Evolutionary conservation across 2,888 invertebrate species (phyloP).

Genomic region (Ophion slaviceki): DNA sequence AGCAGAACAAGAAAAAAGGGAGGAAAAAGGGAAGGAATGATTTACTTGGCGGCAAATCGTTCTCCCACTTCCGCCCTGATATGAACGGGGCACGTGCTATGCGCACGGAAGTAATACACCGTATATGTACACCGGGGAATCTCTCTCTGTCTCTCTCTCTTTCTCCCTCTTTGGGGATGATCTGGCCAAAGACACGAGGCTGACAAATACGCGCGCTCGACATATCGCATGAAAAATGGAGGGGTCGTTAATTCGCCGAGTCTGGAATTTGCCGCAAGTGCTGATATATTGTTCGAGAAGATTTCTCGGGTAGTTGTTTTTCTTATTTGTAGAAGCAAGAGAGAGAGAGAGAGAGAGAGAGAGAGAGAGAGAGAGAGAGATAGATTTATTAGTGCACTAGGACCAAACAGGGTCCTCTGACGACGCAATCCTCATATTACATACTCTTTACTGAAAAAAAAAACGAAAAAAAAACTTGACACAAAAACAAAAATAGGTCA

Average conservation of each 20-base stretch:
- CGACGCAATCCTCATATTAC: too few relatives aligned
- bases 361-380: too few relatives aligned
- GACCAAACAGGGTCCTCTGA: too few relatives aligned
- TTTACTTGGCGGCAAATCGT: conserved; percentile 67
- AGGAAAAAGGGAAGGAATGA: conserved; percentile 50
- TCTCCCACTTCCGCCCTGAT: conserved; percentile 63
- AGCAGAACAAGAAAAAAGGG: conserved; percentile 20
- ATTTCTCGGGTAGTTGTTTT: not conserved
- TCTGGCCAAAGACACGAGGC: too few relatives aligned
- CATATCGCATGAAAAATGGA: not conserved
- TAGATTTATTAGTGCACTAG: too few relatives aligned
- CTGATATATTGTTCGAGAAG: conserved; percentile 10
- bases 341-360: too few relatives aligned
- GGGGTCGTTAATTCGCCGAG: not conserved
- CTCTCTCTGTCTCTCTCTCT: not conserved
- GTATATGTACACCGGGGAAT: conserved; percentile 4
- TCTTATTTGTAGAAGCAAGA: not conserved
- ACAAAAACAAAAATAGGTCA: too few relatives aligned
- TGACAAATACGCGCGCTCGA: too few relatives aligned
- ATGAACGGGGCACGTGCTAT: conserved; percentile 54
- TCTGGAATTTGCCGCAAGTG: conserved; percentile 29
- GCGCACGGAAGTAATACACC: conserved; percentile 46
- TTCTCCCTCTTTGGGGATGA: too few relatives aligned
- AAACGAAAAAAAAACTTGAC: too few relatives aligned
- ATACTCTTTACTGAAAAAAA: too few relatives aligned